Evolutionary conservation across 2,113 vertebrate species (phyloP), one percentile per base, ranked within the genome.

Genomic region (Amazona vittata): DNA sequence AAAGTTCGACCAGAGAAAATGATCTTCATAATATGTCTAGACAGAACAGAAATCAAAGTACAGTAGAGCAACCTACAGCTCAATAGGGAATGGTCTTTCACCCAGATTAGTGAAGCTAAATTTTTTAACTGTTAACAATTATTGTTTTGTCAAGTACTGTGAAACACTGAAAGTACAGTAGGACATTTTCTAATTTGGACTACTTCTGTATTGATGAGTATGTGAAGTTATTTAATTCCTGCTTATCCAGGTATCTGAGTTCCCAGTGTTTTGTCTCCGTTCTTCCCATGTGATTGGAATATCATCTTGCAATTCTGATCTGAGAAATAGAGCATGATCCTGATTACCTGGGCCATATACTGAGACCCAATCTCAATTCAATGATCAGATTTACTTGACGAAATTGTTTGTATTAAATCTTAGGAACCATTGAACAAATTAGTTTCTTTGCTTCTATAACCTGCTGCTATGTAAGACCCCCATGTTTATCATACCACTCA

Each of bases 1-100:
- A 88, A 97, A 94, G 89, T 96, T 94, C 94, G 74, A 84, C 83
- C 71, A 89, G 28, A 77, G 52, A 90, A 96, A 93, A 59, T 70
- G 11, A 55, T 96, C 33, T 75, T 70, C 46, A 8, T 37, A 87
- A 74, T 80, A 64, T 41, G 16, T 44, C 20, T 59, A 67, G 21
- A 50, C 10, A 39, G 47, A 79, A 78, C 22, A 53, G 74, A 44
- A 95, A 41, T 50, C 21, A 21, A 10, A 62, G 24, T 12, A 85
- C 20, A 63, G 24, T 31, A 22, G 15, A 53, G 31, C 67, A 93
- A 78, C 15, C 20, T 84, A 33, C 20, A 55, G 18, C 18, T 93
- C 37, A 15, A 5, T 9, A 77, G 4, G 29, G 21, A 83, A 80
- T 19, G 24, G 7, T 33, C 79, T 77, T 50, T 39, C 39, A 46